Evolutionary conservation across 2,113 vertebrate genomes (phyloP), one percentile per base, ranked within the genome.

Genomic region (Nannobrachium achirus): DNA sequence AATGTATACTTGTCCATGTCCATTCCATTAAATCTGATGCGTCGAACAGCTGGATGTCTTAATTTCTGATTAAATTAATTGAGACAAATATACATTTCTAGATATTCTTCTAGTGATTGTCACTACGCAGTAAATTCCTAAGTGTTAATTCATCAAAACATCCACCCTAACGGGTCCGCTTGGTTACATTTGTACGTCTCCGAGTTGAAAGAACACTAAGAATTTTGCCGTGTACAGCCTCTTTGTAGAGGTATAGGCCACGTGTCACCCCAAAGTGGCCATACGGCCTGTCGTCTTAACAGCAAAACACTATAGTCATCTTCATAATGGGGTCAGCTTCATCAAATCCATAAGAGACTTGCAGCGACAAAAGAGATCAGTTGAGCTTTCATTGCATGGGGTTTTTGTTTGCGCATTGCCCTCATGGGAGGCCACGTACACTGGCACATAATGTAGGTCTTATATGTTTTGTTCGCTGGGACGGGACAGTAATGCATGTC

Each of bases 401-500:
- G 48, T 38, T 57, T 78, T 85, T 86, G 80, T 86, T 79, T 52
- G 18, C 16, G 19, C 63, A 82, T 83, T 70, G 73, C 60, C 82
- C 80, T 87, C 81, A 60, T 84, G 84, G 80, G 77, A 89, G 75
- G 80, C 79, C 78, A 85, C 60, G 48, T 55, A 66, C 44, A 44
- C 9, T 75, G 69, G 73, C 71, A 76, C 68, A 73, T 63, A 76
- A 63, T 62, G 44, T 55, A 66, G 63, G 19, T 8, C 42, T 58
- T 59, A 67, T 79, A 51, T 62, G 41, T 53, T 19, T 53, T 76
- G 18, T 66, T 68, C 56, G 6, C 1, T 62, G 56, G 41, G 61
- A 7, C 63, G 52, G 66, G 67, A 71, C 59, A 75, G 58, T 73
- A 68, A 71, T 58, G 63, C 46, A 10, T 45, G 25, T 14, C 18